Percentiles rank a stretch among this genome's conserved stretches.
Conservation (phyloP, 2,888 invertebrate species). For the Seira sanloemensis region DNA sequence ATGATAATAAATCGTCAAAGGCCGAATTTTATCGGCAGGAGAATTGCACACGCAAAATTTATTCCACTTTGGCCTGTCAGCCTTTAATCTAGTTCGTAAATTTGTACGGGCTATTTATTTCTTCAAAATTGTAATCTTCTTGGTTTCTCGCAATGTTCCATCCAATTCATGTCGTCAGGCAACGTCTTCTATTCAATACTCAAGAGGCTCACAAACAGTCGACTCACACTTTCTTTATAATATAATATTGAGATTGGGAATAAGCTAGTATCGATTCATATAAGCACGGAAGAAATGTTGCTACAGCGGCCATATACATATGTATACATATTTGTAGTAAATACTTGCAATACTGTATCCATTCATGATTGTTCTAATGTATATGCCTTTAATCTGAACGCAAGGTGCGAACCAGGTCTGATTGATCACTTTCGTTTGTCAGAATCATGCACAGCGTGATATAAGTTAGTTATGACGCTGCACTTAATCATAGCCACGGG, state of each 20-base stretch:
- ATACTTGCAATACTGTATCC: background rate
- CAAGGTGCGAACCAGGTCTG: too few relatives aligned
- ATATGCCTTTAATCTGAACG: too few relatives aligned
- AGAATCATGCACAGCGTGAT: too few relatives aligned
- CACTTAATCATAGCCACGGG: too few relatives aligned
- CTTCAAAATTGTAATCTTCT: constrained; percentile 56
- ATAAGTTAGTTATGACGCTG: too few relatives aligned
- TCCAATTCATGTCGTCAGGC: background rate
- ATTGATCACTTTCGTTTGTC: too few relatives aligned
- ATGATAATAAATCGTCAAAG: constrained; percentile 57
- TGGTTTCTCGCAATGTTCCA: background rate
- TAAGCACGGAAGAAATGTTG: too few relatives aligned
- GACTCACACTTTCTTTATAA: too few relatives aligned
- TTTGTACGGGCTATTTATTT: constrained; percentile 57
- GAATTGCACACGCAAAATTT: constrained; percentile 67
- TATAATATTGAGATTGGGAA: too few relatives aligned
- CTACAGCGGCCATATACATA: background rate
- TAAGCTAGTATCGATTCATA: too few relatives aligned
- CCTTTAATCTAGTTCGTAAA: constrained; percentile 61
- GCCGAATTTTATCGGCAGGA: constrained; percentile 66
- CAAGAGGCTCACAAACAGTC: background rate
- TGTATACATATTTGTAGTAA: background rate
- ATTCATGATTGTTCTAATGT: too few relatives aligned
- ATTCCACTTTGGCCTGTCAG: constrained; percentile 64
- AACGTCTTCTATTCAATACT: background rate